Conservation (phyloP, 2,113 vertebrate species). For the Blennius ocellaris region DNA sequence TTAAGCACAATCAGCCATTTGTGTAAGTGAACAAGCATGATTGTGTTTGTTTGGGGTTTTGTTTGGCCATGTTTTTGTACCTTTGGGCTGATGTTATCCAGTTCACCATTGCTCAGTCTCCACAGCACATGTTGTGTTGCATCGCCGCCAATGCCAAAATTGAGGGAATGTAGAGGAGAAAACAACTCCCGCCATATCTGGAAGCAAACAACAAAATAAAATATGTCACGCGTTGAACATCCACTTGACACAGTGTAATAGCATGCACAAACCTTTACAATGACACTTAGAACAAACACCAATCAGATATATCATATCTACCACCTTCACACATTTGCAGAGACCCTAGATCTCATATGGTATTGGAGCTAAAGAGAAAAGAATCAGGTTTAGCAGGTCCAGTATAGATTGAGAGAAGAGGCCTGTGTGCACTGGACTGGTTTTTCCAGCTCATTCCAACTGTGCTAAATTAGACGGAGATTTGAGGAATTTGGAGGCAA, state of each 20-base stretch:
- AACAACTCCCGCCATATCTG: slow-evolving; percentile 93
- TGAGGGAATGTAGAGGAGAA: slow-evolving; percentile 91
- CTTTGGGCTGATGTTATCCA: slow-evolving; percentile 92
- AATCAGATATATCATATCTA: too few species aligned
- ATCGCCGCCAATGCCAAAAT: slow-evolving; percentile 91
- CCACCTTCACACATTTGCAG: too few species aligned
- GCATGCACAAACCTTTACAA: not conserved
- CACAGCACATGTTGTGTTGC: slow-evolving; percentile 92
- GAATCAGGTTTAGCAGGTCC: too few species aligned
- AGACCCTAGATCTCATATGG: too few species aligned
- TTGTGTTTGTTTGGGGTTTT: slow-evolving; percentile 17
- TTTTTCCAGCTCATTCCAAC: too few species aligned
- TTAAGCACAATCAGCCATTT: slow-evolving; percentile 49
- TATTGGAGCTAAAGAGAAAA: too few species aligned
- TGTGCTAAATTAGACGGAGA: too few species aligned
- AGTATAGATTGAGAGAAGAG: too few species aligned
- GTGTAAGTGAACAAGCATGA: slow-evolving; percentile 37
- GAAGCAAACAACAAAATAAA: slow-evolving; percentile 27
- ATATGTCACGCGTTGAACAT: not conserved
- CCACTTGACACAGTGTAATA: not conserved
- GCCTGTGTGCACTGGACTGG: too few species aligned
- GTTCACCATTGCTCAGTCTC: slow-evolving; percentile 90
- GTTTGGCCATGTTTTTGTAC: slow-evolving; percentile 68
- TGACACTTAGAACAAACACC: not conserved
- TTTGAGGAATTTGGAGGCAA: too few species aligned